Evolutionary conservation across 2,888 invertebrate genomes (phyloP), one percentile per base, ranked within the genome.

Genomic region (Drosophila paramelanica): DNA sequence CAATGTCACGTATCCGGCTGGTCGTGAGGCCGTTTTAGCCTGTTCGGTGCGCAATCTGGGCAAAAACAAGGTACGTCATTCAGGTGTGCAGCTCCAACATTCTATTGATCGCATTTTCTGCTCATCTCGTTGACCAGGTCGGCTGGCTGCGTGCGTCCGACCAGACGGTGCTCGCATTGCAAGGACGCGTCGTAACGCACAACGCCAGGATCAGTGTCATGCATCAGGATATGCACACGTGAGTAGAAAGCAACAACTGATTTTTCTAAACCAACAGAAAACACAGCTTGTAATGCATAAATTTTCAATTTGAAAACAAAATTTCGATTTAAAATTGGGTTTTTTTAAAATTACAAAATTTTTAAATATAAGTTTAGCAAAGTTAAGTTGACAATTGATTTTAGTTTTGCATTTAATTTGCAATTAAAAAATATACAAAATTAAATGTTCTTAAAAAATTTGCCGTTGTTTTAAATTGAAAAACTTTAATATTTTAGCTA

Each of bases 111-210:
- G 2, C 14, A 39, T 13, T 53, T 33, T 36, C 10, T 53, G 38
- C 10, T 31, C 31, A 10, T 36, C 17, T 20, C 20, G 14, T 8
- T 14, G 2, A 91, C 4, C 93, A 97, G 97, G 96, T 97, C 62
- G 97, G 97, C 45, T 98, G 97, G 97, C 94, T 98, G 66, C 94
- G 97, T 81, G 96, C 96, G 10, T 97, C 97, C 91, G 97, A 97
- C 93, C 97, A 97, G 92, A 97, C 97, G n/a, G 96, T 97, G 41
- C 93, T 97, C 59, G 96, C 97, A 49, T 94, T 98, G 89, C 96
- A 97, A 92, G 96, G 96, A 72, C 94, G 96, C 77, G 96, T 97
- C 6, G 97, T 97, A 8, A 96, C 96, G 31, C 96, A 97, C 90
- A 97, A 97, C 89, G 95, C 96, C 2, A 94, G 97, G 50, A 96